Base-by-base conservation (phyloP, 2,113 vertebrate species). In the Lutjanus erythropterus region DNA sequence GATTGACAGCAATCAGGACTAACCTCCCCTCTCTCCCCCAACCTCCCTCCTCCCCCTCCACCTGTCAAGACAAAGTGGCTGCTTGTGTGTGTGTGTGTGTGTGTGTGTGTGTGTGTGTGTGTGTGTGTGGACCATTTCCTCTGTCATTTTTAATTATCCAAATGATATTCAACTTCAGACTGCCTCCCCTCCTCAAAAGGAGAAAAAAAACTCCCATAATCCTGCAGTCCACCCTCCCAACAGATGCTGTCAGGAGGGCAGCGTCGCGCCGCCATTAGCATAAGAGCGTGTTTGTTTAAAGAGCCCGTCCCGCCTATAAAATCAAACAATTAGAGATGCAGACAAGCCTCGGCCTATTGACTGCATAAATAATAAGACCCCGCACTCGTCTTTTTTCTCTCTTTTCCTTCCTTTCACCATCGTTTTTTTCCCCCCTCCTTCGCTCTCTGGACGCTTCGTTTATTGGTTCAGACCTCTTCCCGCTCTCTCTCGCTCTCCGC, bases 131-230 rank as follows among this genome's bases (percentile, higher is more conserved):
- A 96, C 95, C 95, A 96, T 96, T 98, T 98, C 96, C 96, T 97
- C 97, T 97, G 97, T 98, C 97, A 96, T 97, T 98, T 98, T 97
- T 98, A 98, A 99, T 99, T 98, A 99, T 99, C 96, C 97, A 97
- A 99, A 98, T 97, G 95, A 97, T 98, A 98, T 99, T 98, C 97
- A 97, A 69, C 71, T 76, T 79, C 95, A 64, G 69, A 96, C 95
- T 94, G 91, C 94, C 96, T 96, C 96, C 95, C 23, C 10, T 6
- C 3, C 33, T 6, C 18, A 31, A 42, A 49, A 18, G 10, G 4
- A 6, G 44, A 37, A 47, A 25, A 61, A 59, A 37, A 61, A 33
- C 52, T 83, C 87, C 73, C 81, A 87, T 71, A 80, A 88, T 85
- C 80, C 86, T 16, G 3, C 44, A 29, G 42, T 69, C 86, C 74